Evolutionary conservation across 2,888 invertebrate genomes (phyloP).

Genomic region (Calliopum simillimum): DNA sequence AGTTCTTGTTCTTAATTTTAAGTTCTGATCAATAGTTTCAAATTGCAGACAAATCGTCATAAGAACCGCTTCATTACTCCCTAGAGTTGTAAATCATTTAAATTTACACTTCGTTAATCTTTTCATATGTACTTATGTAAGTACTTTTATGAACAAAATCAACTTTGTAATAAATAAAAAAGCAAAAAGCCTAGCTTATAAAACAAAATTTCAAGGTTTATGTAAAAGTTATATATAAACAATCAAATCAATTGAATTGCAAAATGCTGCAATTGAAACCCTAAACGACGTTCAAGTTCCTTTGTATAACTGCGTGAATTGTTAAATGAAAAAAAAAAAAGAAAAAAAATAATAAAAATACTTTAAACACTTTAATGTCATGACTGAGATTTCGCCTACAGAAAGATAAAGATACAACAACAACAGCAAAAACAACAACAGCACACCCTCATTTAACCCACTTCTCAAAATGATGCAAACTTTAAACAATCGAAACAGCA

Average conservation of each 20-base stretch:
- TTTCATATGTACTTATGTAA: too few relatives aligned
- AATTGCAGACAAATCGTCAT: too few relatives aligned
- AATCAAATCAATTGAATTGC: background rate
- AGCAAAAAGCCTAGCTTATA: background rate
- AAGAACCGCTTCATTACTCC: too few relatives aligned
- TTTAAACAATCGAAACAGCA: conserved; percentile 12
- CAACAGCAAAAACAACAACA: conserved; percentile 8
- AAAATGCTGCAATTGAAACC: background rate
- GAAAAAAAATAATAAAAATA: conserved; percentile 7
- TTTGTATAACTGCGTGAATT: background rate
- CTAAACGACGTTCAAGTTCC: background rate
- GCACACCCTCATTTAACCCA: conserved; percentile 45
- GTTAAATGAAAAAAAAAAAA: too few relatives aligned
- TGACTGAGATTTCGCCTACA: conserved; percentile 49
- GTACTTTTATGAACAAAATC: too few relatives aligned
- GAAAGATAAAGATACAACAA: conserved; percentile 27
- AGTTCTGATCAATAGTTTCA: too few relatives aligned
- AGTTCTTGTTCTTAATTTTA: too few relatives aligned
- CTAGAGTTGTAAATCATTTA: too few relatives aligned
- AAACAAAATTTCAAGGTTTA: background rate
- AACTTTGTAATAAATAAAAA: too few relatives aligned
- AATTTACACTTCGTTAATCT: too few relatives aligned
- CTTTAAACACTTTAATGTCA: conserved; percentile 53
- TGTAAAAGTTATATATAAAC: background rate
- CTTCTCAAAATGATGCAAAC: conserved; percentile 22